Evolutionary conservation across 1,140 invertebrate species (phyloP).

Genomic region (Macrobrachium nipponense): DNA sequence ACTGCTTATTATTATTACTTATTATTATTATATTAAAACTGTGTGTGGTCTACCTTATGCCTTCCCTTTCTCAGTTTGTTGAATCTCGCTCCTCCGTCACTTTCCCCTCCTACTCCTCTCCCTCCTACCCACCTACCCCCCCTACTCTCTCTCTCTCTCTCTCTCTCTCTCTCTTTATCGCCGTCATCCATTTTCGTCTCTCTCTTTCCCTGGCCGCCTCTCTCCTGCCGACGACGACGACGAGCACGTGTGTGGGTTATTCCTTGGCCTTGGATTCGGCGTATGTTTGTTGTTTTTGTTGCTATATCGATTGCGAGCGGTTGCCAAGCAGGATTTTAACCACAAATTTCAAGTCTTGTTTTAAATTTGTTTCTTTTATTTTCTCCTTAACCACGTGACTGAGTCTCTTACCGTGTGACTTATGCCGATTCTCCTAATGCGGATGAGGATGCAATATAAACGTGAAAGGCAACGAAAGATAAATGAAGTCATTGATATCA

Average conservation of each 20-base stretch:
- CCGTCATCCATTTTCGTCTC: neutral
- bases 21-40: neutral
- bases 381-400: neutral
- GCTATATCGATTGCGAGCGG: slow-evolving; percentile 28
- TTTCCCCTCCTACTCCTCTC: neutral
- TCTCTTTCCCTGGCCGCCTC: neutral
- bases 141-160: slow-evolving; percentile 4
- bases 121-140: neutral
- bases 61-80: too few species aligned
- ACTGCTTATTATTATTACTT: too few species aligned
- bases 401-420: too few species aligned
- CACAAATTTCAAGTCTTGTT: neutral
- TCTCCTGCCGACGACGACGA: neutral
- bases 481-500: too few species aligned
- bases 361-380: neutral
- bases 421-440: too few species aligned
- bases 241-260: neutral
- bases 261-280: slow-evolving; percentile 38
- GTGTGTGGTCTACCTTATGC: neutral
- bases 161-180: slow-evolving; percentile 25
- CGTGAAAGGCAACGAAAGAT: too few species aligned
- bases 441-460: too few species aligned
- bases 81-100: too few species aligned
- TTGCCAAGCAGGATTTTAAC: neutral
- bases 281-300: slow-evolving; percentile 42